A percentile compares a stretch with the other conserved stretches of the same genome.
phyloP scores from a whole-genome alignment of 2,888 invertebrate genomes.

The Caenorhabditis wallacei region DNA sequence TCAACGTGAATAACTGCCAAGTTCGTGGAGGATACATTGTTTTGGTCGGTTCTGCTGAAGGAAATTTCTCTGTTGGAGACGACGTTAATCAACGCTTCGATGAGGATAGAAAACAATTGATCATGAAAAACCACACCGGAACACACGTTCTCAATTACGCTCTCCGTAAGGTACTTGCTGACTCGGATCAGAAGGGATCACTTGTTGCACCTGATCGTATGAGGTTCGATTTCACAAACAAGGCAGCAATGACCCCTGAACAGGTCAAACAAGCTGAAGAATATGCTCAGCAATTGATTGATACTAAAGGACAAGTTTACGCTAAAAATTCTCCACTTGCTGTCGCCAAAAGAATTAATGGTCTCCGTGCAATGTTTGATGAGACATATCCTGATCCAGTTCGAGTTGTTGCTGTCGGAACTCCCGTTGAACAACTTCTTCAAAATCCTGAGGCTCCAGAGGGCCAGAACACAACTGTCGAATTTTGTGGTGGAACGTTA shows the following conservation, averaged over 20 bases:
- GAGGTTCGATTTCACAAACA: slow-evolving; percentile 97
- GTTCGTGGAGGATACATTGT: slow-evolving; percentile 96
- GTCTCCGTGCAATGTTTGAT: slow-evolving; percentile 97
- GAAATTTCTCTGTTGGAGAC: slow-evolving; percentile 91
- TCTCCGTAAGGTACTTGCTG: slow-evolving; percentile 90
- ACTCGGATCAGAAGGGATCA: slow-evolving; percentile 87
- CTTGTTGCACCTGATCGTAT: slow-evolving; percentile 97
- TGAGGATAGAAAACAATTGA: slow-evolving; percentile 89
- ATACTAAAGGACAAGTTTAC: slow-evolving; percentile 90
- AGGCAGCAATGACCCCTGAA: slow-evolving; percentile 91
- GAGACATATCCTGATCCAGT: slow-evolving; percentile 98
- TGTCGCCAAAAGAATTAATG: slow-evolving; percentile 93
- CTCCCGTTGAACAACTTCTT: slow-evolving; percentile 93
- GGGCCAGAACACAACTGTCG: slow-evolving; percentile 93
- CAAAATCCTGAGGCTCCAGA: slow-evolving; percentile 90
- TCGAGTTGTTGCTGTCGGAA: slow-evolving; percentile 92
- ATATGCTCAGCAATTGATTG: slow-evolving; percentile 89
- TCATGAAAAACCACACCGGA: slow-evolving; percentile 99
- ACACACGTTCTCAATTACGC: slow-evolving; percentile 98
- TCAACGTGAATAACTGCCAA: slow-evolving; percentile 94
- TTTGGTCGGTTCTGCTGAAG: slow-evolving; percentile 94
- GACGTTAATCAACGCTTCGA: slow-evolving; percentile 91
- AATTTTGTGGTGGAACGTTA: slow-evolving; percentile 98
- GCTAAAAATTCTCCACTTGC: slow-evolving; percentile 91
- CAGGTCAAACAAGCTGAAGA: slow-evolving; percentile 92